Conservation (phyloP, 2,113 vertebrate species). For the Chlamydotis undulata region DNA sequence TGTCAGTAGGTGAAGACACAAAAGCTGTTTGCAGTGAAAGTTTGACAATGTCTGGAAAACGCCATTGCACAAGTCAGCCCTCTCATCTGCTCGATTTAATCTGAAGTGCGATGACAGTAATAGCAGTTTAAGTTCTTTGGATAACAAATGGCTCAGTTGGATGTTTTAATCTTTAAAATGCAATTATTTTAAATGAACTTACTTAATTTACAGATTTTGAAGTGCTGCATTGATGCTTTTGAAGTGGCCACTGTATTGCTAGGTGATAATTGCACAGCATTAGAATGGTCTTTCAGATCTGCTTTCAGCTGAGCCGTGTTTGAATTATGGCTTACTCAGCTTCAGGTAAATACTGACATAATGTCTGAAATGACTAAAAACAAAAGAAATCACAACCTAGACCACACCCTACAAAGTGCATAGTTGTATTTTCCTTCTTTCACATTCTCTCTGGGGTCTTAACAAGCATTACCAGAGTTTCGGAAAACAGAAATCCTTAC, state of each 20-base stretch:
- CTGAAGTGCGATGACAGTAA: not conserved
- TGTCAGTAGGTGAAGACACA: not conserved
- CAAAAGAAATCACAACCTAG: not conserved
- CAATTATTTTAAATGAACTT: not conserved
- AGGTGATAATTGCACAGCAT: conserved; percentile 14
- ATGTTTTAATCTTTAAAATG: not conserved
- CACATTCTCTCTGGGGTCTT: not conserved
- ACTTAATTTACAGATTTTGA: not conserved
- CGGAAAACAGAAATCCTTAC: not conserved
- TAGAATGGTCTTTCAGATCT: not conserved
- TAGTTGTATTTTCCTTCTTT: not conserved
- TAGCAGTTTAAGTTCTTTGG: not conserved
- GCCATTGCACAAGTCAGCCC: not conserved
- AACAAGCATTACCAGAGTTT: not conserved
- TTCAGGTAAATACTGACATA: not conserved
- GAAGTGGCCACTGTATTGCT: not conserved
- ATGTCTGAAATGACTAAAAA: not conserved
- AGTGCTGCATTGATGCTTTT: conserved; percentile 1
- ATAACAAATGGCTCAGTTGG: not conserved
- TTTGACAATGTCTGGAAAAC: not conserved
- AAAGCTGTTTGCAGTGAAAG: not conserved
- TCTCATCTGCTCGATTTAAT: not conserved
- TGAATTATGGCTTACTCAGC: not conserved
- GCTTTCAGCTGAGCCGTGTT: not conserved
- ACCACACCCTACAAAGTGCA: not conserved